phyloP scores from a whole-genome alignment of 1,140 invertebrate species.

The Aphidius ervi region DNA sequence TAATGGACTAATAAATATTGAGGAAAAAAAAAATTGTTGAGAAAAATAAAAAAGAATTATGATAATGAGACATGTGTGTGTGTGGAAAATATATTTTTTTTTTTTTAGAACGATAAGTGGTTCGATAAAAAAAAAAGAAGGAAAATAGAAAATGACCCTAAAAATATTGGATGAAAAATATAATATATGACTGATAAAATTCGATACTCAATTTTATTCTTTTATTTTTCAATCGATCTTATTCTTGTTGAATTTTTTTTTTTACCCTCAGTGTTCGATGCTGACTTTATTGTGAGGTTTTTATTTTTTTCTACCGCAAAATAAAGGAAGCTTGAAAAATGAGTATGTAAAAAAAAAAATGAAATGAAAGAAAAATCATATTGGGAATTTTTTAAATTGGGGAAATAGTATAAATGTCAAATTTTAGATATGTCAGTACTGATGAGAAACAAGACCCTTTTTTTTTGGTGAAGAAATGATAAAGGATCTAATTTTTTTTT shows the following conservation, averaged over 20 bases:
- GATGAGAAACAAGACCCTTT: no score
- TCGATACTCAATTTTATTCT: constrained; percentile 12
- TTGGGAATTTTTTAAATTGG: no score
- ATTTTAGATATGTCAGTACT: no score
- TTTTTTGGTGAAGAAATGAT: neutral
- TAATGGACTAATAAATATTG: no score
- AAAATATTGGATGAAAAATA: constrained; percentile 1
- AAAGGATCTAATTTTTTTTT: constrained; percentile 1
- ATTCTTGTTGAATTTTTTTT: constrained; percentile 16
- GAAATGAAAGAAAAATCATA: neutral
- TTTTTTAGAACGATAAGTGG: constrained; percentile 10
- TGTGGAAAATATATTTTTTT: no score
- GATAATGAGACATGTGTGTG: no score
- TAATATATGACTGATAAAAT: constrained; percentile 16
- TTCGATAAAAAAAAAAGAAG: constrained; percentile 10
- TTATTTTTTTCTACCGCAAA: neutral
- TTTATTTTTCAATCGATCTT: constrained; percentile 3
- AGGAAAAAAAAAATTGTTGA: no score
- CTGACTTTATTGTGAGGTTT: no score
- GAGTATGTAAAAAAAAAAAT: constrained; percentile 23
- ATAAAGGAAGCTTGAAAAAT: constrained; percentile 19
- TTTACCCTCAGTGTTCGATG: neutral
- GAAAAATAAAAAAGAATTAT: no score
- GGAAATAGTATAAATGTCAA: no score
- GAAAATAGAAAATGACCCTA: constrained; percentile 3